Evolutionary conservation across 1,140 invertebrate genomes (phyloP).

Genomic region (Tetragonula clypearis): DNA sequence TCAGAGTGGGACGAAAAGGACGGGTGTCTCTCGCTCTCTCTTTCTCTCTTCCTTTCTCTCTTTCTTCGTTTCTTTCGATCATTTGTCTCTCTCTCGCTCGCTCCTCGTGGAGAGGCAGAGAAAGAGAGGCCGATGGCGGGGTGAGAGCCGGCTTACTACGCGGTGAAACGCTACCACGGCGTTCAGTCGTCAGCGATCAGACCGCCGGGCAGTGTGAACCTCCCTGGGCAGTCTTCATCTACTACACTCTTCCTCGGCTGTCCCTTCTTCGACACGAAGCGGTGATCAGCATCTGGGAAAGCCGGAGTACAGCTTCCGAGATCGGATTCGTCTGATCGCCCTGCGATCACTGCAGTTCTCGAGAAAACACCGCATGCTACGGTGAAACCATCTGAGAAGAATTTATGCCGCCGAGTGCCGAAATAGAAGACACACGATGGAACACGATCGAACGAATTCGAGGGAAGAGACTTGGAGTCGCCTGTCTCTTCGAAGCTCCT

Average conservation of each 20-base stretch:
- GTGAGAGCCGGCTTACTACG: slow-evolving; percentile 72
- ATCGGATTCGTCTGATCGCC: slow-evolving; percentile 19
- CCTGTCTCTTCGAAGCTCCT: background rate
- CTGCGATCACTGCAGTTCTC: background rate
- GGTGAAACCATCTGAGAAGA: background rate
- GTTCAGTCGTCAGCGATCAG: slow-evolving; percentile 73
- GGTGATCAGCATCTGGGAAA: slow-evolving; percentile 39
- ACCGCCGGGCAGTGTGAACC: slow-evolving; percentile 71
- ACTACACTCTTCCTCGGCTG: slow-evolving; percentile 24
- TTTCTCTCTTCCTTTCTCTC: slow-evolving; percentile 25
- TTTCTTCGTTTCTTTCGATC: slow-evolving; percentile 39
- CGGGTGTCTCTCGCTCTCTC: slow-evolving; percentile 59
- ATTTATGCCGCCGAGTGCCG: background rate
- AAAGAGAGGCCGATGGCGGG: slow-evolving; percentile 68
- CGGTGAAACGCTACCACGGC: slow-evolving; percentile 67
- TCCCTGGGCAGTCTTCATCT: slow-evolving; percentile 62
- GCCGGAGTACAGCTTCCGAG: slow-evolving; percentile 12
- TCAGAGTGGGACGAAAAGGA: slow-evolving; percentile 73
- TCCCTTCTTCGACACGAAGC: slow-evolving; percentile 38
- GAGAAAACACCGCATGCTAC: background rate
- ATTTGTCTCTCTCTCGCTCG: slow-evolving; percentile 52
- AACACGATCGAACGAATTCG: background rate
- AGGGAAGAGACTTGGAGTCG: background rate
- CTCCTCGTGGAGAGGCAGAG: slow-evolving; percentile 60
- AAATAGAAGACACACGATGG: background rate